phyloP scores from a whole-genome alignment of 2,797 vertebrate genomes.

The Sitta carolinensis region DNA sequence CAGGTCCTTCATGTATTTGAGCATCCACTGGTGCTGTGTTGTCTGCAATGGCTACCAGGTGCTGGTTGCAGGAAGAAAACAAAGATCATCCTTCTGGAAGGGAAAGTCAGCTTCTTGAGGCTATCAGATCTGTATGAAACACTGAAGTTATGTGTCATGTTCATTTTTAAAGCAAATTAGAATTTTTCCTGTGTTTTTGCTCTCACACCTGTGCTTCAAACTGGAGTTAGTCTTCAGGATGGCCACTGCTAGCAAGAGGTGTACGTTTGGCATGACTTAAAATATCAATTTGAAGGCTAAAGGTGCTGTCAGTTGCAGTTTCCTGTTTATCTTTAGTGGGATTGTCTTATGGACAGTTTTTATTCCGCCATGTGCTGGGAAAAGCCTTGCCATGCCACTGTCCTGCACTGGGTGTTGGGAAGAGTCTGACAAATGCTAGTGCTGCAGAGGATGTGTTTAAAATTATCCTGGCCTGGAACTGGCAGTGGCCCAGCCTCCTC shows the following conservation, averaged over 20 bases:
- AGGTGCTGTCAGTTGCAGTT: not conserved
- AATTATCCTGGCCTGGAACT: conserved; percentile 32
- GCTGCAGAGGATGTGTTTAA: conserved; percentile 9
- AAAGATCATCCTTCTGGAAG: not conserved
- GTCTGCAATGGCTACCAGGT: not conserved
- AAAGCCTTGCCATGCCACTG: not conserved
- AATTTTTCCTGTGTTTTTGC: not conserved
- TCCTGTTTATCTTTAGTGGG: not conserved
- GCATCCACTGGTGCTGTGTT: not conserved
- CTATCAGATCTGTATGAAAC: not conserved
- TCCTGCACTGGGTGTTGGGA: not conserved
- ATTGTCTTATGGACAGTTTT: not conserved
- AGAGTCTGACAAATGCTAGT: not conserved
- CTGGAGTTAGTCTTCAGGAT: not conserved
- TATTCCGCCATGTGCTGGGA: not conserved
- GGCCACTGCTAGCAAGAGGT: not conserved
- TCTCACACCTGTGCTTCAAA: not conserved
- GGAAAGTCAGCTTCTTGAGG: not conserved
- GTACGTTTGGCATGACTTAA: not conserved
- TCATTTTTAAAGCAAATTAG: not conserved
- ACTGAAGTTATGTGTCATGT: not conserved
- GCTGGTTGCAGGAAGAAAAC: not conserved
- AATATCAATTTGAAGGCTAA: not conserved
- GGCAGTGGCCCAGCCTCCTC: not conserved
- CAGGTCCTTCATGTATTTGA: not conserved